Conservation (phyloP, 2,113 vertebrate species). For the Rhinogobius similis region DNA sequence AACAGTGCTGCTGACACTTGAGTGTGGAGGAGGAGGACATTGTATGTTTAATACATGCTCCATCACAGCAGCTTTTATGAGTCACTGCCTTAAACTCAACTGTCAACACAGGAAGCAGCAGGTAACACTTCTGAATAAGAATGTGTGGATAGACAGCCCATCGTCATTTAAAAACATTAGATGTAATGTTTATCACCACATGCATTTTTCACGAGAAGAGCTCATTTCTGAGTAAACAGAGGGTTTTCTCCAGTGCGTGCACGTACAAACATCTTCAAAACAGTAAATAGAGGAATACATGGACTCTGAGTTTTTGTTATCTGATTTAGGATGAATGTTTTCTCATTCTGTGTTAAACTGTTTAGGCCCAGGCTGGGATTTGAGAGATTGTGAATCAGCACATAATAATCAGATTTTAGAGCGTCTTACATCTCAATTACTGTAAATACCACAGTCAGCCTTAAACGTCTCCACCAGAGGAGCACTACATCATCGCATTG, state of each 20-base stretch:
- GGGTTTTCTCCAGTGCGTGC: neutral
- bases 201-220: neutral
- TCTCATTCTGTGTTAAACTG: conserved; percentile 16
- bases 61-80: neutral
- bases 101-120: conserved; percentile 6
- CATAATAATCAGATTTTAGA: conserved; percentile 35
- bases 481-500: conserved; percentile 28
- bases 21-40: neutral
- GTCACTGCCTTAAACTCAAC: conserved; percentile 5
- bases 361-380: conserved; percentile 15
- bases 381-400: conserved; percentile 18
- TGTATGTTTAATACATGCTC: neutral
- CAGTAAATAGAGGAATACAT: neutral
- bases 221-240: neutral
- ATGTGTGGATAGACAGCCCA: neutral
- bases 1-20: neutral
- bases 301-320: conserved; percentile 10
- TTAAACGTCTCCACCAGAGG: neutral
- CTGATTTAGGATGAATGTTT: conserved; percentile 26
- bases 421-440: conserved; percentile 43
- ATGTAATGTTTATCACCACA: neutral
- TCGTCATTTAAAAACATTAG: neutral
- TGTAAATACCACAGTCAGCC: conserved; percentile 10
- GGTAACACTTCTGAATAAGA: neutral
- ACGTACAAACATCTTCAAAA: neutral